Evolutionary conservation across 2,888 invertebrate species (phyloP).

Genomic region (Machimus atricapillus): DNA sequence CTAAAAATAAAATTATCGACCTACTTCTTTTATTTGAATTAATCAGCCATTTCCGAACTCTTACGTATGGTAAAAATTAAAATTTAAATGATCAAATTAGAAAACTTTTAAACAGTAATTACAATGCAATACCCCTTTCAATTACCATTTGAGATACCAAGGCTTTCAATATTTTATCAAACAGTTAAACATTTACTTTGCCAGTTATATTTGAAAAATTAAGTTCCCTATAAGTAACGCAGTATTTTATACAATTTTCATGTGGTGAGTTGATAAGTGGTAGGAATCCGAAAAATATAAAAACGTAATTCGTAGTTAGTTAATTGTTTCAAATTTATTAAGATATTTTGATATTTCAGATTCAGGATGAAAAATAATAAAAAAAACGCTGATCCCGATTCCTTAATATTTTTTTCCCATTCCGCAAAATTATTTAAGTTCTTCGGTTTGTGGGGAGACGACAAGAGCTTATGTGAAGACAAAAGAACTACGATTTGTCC

Average conservation of each 20-base stretch:
- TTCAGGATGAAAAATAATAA: neutral
- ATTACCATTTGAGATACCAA: too few species aligned
- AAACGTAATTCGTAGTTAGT: neutral
- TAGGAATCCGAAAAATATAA: neutral
- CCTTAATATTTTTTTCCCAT: neutral
- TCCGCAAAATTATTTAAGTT: neutral
- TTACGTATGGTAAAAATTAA: too few species aligned
- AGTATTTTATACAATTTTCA: neutral
- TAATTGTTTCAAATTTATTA: too few species aligned
- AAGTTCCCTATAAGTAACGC: too few species aligned
- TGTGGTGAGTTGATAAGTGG: neutral
- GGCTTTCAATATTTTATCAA: neutral
- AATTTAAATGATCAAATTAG: too few species aligned
- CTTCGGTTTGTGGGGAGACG: neutral
- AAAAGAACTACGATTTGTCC: neutral
- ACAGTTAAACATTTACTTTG: too few species aligned
- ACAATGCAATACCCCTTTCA: too few species aligned
- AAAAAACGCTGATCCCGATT: neutral
- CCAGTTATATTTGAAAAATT: too few species aligned
- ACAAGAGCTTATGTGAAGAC: neutral
- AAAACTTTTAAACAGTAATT: too few species aligned
- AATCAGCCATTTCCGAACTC: too few species aligned
- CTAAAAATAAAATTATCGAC: too few species aligned
- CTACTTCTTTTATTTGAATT: too few species aligned
- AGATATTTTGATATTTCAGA: neutral